phyloP scores from a whole-genome alignment of 1,140 invertebrate genomes.

The Lutraria rhynchaena region DNA sequence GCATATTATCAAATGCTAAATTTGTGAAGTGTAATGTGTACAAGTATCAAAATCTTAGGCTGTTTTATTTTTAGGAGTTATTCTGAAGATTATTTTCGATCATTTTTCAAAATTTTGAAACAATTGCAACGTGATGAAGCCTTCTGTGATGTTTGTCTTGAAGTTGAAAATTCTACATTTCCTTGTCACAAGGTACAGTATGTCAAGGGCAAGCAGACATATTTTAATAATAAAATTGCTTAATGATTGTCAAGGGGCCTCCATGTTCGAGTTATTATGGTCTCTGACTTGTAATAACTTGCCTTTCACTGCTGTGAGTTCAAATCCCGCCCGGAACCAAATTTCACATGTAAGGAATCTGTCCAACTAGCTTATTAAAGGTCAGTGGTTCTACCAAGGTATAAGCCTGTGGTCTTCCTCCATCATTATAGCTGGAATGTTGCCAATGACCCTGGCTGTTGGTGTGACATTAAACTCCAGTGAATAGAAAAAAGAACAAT shows the following conservation, averaged over 20 bases:
- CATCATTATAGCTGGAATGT: too few species aligned
- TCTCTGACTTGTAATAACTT: background rate
- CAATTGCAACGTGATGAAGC: slow-evolving; percentile 27
- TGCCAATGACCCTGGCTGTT: too few species aligned
- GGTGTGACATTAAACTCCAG: too few species aligned
- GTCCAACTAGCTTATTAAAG: too few species aligned
- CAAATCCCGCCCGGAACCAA: background rate
- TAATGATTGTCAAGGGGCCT: background rate
- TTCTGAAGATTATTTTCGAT: slow-evolving; percentile 17
- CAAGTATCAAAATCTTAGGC: too few species aligned
- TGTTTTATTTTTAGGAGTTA: slow-evolving; percentile 24
- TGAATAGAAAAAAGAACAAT: too few species aligned
- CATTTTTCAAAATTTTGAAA: slow-evolving; percentile 47
- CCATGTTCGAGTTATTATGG: background rate
- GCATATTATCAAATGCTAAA: too few species aligned
- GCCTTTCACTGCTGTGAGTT: background rate
- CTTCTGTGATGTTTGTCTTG: slow-evolving; percentile 48
- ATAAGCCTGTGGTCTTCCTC: too few species aligned
- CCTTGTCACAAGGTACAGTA: slow-evolving; percentile 44
- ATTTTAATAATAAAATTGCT: background rate
- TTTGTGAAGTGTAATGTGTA: too few species aligned
- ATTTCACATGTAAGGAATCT: too few species aligned
- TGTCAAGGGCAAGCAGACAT: background rate
- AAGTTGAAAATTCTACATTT: slow-evolving; percentile 34
- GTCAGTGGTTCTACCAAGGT: too few species aligned